These are phyloP conservation scores for Manis javanica DNA, from an alignment of 2,797 vertebrate genomes.

Conservation along the genomic window DNA sequence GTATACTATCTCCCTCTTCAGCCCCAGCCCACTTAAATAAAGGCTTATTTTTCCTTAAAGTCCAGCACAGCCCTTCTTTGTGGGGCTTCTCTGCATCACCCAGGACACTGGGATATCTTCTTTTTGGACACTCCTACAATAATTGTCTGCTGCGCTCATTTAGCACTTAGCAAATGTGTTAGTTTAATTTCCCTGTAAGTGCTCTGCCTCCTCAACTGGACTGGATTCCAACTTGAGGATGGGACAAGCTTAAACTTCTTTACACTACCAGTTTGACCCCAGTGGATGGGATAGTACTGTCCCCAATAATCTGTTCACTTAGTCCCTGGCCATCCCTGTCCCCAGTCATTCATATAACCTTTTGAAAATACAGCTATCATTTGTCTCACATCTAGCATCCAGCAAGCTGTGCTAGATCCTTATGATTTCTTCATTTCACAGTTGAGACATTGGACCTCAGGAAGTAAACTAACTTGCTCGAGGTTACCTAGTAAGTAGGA, in stretches of 20 bases:
- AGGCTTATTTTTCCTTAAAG: background rate
- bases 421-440: background rate
- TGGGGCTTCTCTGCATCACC: background rate
- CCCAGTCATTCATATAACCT: background rate
- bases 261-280: background rate
- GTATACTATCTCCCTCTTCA: background rate
- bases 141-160: background rate
- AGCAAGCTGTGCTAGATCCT: background rate
- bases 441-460: background rate
- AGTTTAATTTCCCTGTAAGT: constrained; percentile 24
- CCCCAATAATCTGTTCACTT: background rate
- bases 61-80: background rate
- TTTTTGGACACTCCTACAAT: background rate
- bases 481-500: background rate
- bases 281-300: background rate
- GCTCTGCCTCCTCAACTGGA: background rate
- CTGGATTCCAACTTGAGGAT: background rate
- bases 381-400: background rate
- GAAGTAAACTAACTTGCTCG: background rate
- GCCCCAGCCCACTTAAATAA: background rate
- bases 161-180: background rate
- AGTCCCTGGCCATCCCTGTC: background rate
- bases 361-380: background rate
- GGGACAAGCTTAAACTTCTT: background rate
- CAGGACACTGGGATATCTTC: background rate